Conservation (phyloP, 2,113 vertebrate species). For the Isurus oxyrinchus region DNA sequence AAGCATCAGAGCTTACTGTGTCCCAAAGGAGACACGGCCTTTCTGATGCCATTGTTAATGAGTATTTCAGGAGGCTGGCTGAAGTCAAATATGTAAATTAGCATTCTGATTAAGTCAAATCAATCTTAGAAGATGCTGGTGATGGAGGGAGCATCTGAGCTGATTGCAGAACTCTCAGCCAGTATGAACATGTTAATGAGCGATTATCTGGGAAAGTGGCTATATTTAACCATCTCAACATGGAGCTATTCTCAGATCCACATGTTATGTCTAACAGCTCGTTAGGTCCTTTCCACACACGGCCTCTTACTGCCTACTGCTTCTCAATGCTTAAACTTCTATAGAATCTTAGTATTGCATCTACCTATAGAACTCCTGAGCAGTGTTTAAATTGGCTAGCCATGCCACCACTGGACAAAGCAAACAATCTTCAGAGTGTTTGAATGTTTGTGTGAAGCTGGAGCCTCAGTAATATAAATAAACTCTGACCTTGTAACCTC, state of each 20-base stretch:
- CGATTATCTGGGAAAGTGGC: not conserved
- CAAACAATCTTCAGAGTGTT: not conserved
- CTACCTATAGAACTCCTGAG: not conserved
- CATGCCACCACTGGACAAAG: not conserved
- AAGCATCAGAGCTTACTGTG: not conserved
- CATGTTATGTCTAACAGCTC: not conserved
- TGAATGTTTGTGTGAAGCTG: not conserved
- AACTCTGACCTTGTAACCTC: not conserved
- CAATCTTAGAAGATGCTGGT: conserved; percentile 41
- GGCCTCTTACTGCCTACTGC: not conserved
- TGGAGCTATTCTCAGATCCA: not conserved
- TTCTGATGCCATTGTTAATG: conserved; percentile 39
- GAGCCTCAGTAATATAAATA: not conserved
- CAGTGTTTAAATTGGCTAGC: not conserved
- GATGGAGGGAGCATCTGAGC: not conserved
- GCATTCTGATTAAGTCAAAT: conserved; percentile 54
- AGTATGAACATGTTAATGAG: not conserved
- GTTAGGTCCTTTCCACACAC: not conserved
- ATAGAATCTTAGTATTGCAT: not conserved
- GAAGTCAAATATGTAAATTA: conserved; percentile 55
- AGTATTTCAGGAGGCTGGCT: conserved; percentile 46
- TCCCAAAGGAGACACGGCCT: not conserved
- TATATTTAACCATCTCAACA: conserved; percentile 14
- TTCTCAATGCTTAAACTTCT: not conserved
- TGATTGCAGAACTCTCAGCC: not conserved